Evolutionary conservation across 2,888 invertebrate genomes (phyloP), one percentile per base, ranked within the genome.

Genomic region (Heliothis peltigera): DNA sequence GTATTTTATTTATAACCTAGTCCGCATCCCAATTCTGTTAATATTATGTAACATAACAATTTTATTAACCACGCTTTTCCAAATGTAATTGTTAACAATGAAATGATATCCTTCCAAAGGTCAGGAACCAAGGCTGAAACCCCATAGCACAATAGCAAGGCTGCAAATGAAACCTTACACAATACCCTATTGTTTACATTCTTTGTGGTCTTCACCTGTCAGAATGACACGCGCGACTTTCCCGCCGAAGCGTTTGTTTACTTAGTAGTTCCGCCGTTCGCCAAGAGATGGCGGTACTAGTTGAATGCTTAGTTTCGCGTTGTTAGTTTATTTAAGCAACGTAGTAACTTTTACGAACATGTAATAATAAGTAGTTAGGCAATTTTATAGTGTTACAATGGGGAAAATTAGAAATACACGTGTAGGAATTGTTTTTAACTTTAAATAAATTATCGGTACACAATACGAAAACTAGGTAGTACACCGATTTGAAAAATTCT

Each of bases 271-370:
- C 54, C 8, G 15, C 18, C 21, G 7, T 4, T 57, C 1, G 4
- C 35, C 1, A 7, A 62, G 48, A 79, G 79, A 74, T 79, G 77
- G 70, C 69, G 79, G 35, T 77, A 67, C 63, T 44, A n/a, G n/a
- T 2, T n/a, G 2, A 3, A 7, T 10, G 7, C 28, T 25, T 19
- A 32, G 43, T 57, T 66, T 39, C 43, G 22, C 49, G 46, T 44
- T 68, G 59, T n/a, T 21, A 39, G 1, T 19, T n/a, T n/a, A n/a
- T n/a, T n/a, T n/a, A n/a, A n/a, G 53, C 69, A 69, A 74, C 42
- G 47, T 46, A 61, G 70, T 70, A 2, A 42, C 49, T 18, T 46
- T 68, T 68, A 22, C 21, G 39, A 25, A 57, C 57, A 69, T n/a
- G 67, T 72, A 63, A 72, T 62, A 19, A 48, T 57, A 8, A 12